Conservation (phyloP, 2,113 vertebrate genomes). For the sheep (Ovis aries) region ARS-UI_Ramb_v3.0 NC_056070.1:9373501-9374000, state of each 20-base stretch:
- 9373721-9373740: conserved; percentile 44
- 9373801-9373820: conserved; percentile 54
- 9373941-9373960: conserved; percentile 55
- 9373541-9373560: too few species aligned
- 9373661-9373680: conserved; percentile 30
- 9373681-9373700: conserved; percentile 37
- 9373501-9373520: too few species aligned
- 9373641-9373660: conserved; percentile 34
- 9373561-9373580: too few species aligned
- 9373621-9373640: conserved; percentile 33
- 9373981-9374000: conserved; percentile 70
- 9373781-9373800: conserved; percentile 54
- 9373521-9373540: too few species aligned
- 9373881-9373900: conserved; percentile 65
- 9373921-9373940: conserved; percentile 71
- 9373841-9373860: conserved; percentile 72
- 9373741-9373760: conserved; percentile 12
- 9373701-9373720: conserved; percentile 37
- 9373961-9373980: conserved; percentile 53
- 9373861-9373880: conserved; percentile 68
- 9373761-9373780: conserved; percentile 64
- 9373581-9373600: not conserved
- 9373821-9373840: conserved; percentile 68
- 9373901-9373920: conserved; percentile 70
- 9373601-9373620: not conserved